Conservation (phyloP, 2,797 vertebrate species). For the Rhodeus uyekii region DNA sequence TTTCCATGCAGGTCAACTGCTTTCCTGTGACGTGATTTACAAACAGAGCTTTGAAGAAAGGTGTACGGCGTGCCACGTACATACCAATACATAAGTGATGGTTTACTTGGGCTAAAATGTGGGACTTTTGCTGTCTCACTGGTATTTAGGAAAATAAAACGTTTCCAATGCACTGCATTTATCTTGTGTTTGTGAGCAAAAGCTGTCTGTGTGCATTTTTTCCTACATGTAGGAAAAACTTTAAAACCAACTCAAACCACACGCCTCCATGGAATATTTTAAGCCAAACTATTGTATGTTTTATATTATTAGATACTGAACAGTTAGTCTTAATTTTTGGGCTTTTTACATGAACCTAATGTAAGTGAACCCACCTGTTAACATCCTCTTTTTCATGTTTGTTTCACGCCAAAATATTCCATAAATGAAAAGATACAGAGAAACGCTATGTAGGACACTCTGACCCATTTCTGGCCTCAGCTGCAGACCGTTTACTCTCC, state of each 20-base stretch:
- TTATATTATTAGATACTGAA: neutral
- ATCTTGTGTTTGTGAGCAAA: neutral
- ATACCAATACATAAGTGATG: neutral
- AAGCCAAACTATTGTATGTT: too few relatives aligned
- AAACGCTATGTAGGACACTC: neutral
- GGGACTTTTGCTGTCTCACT: neutral
- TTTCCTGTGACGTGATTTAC: neutral
- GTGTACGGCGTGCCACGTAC: too few relatives aligned
- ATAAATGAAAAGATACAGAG: neutral
- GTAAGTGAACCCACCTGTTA: neutral
- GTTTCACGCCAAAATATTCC: conserved; percentile 1
- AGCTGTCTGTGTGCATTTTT: neutral
- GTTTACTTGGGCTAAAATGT: neutral
- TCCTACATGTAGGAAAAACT: too few relatives aligned
- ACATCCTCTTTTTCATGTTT: neutral
- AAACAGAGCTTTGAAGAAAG: neutral
- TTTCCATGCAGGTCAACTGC: neutral
- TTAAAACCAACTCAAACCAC: neutral
- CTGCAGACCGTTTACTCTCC: conserved; percentile 38
- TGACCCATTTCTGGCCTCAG: conserved; percentile 25
- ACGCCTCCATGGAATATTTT: neutral
- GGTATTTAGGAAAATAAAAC: too few relatives aligned
- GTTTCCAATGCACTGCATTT: too few relatives aligned
- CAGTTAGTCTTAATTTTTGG: neutral
- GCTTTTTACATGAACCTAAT: neutral